Conservation (phyloP, 1,140 invertebrate genomes). For the Diabrotica virgifera region DNA sequence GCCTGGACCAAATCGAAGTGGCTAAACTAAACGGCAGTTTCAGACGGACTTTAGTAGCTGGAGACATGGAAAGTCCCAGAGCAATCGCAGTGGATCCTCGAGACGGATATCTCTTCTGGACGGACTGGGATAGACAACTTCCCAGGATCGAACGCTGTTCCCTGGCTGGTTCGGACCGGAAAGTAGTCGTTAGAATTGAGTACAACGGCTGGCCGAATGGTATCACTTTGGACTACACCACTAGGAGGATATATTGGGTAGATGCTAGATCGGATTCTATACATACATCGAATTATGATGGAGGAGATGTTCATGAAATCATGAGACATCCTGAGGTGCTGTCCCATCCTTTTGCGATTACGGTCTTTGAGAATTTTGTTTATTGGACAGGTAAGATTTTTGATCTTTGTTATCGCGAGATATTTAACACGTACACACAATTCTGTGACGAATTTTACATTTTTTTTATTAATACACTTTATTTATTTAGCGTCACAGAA, state of each 20-base stretch:
- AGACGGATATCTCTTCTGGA: conserved; percentile 81
- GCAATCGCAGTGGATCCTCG: conserved; percentile 83
- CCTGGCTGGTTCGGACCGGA: conserved; percentile 71
- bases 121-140: conserved; percentile 79
- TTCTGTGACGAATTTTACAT: too few species aligned
- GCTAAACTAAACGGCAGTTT: conserved; percentile 76
- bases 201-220: conserved; percentile 88
- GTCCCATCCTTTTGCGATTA: conserved; percentile 88
- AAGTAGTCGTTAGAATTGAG: conserved; percentile 56
- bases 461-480: too few species aligned
- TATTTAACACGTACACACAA: too few species aligned
- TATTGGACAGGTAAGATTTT: conserved; percentile 85
- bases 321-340: conserved; percentile 65
- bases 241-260: conserved; percentile 76
- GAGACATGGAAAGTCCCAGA: conserved; percentile 81
- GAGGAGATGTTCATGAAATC: conserved; percentile 67
- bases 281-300: conserved; percentile 77
- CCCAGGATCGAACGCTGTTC: conserved; percentile 84
- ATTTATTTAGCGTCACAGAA: too few species aligned
- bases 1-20: conserved; percentile 87
- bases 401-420: too few species aligned
- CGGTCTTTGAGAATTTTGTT: conserved; percentile 75
- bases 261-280: conserved; percentile 85
- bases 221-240: conserved; percentile 76
- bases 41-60: conserved; percentile 76